Evolutionary conservation across 2,113 vertebrate genomes (phyloP), one percentile per base, ranked within the genome.

Genomic region (Zapus hudsonius): DNA sequence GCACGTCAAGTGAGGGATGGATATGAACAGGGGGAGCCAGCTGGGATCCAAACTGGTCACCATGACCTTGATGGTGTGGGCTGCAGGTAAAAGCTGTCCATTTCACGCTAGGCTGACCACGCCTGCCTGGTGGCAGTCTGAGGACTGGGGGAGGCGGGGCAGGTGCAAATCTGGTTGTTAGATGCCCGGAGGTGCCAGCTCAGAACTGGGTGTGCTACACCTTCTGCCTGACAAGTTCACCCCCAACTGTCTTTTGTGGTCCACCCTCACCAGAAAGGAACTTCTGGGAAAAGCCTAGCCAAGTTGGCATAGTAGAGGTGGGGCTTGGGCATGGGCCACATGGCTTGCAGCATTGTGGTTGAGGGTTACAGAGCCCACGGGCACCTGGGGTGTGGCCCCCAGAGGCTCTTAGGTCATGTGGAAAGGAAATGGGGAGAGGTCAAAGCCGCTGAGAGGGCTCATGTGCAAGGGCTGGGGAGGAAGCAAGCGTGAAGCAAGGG

Each of bases 401-500:
- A 86, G 83, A 92, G 91, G 80, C 82, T 47, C 64, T 74, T 19
- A 0, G 16, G 25, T 66, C 36, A 27, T 20, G 40, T 0, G 38
- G 31, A 52, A 74, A 72, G 80, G 83, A 81, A 40, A 57, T 38
- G n/a, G 31, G 27, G 61, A 52, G 44, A 3, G 3, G 22, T 13
- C 70, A 76, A 16, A 73, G 55, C 76, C 42, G 15, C 1, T 1
- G 22, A 73, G 76, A 81, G 15, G 6, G 25, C 64, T 23, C 15
- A 42, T 93, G 55, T n/a, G 84, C 57, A 59, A 16, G 11, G 20
- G 6, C 31, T 40, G 1, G 83, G 86, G 85, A 88, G 91, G 94
- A 94, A 92, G 86, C 85, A 1, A 57, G 89, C 16, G n/a, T 94
- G 89, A 90, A 82, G 94, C 93, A 94, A 19, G 66, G 67, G 75